These are phyloP conservation scores for Diorhabda carinulata DNA, from an alignment of 1,140 invertebrate species.

Conservation along the genomic window DNA sequence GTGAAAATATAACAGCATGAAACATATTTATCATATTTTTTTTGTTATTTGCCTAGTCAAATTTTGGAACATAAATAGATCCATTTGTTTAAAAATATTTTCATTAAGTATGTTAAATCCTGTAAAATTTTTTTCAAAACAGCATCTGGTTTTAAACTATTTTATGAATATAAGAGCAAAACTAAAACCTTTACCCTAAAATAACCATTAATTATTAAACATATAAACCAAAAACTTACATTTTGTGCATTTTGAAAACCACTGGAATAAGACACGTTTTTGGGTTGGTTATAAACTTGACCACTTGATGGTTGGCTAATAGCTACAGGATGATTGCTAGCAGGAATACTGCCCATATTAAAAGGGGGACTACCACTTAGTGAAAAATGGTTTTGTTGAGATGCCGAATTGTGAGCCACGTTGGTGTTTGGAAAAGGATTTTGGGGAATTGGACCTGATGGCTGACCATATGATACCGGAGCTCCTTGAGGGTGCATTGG, in stretches of 20 bases:
- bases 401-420: conserved; percentile 25
- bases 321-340: conserved; percentile 34
- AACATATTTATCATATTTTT: no score
- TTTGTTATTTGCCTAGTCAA: no score
- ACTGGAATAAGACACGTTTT: conserved; percentile 28
- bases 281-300: conserved; percentile 22
- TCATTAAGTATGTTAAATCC: no score
- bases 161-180: no score
- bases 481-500: conserved; percentile 34
- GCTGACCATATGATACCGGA: conserved; percentile 31
- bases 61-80: no score
- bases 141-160: no score
- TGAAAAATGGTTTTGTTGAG: conserved; percentile 33
- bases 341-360: conserved; percentile 28
- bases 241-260: conserved; percentile 33
- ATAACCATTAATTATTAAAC: no score
- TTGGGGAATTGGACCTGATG: conserved; percentile 33
- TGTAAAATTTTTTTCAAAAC: no score
- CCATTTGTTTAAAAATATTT: no score
- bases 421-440: conserved; percentile 34
- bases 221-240: conserved; percentile 9
- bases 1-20: no score
- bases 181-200: no score
- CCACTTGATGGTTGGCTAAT: conserved; percentile 23
- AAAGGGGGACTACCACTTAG: conserved; percentile 27